A percentile compares a stretch with the other conserved stretches of the same genome.
Evolutionary conservation across 2,113 vertebrate species (phyloP).

Genomic region (Colistium nudipinnis): DNA sequence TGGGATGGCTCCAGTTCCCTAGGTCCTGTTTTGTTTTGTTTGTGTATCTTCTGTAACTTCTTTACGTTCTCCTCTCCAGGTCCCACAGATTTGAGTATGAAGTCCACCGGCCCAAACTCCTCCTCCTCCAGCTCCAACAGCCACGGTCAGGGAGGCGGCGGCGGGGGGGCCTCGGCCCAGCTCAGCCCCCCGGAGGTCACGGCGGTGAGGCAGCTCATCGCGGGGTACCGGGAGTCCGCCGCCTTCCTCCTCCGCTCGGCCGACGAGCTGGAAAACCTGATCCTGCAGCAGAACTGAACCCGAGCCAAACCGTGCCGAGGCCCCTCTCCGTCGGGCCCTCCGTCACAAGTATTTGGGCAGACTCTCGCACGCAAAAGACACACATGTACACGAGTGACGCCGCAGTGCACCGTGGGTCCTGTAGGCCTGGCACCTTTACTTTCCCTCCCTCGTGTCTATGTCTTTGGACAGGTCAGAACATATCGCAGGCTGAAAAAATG

Average conservation of each 20-base stretch:
- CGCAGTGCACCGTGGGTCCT: constrained; percentile 64
- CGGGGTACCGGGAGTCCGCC: constrained; percentile 96
- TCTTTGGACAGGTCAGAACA: constrained; percentile 56
- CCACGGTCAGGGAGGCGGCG: constrained; percentile 84
- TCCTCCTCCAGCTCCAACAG: constrained; percentile 91
- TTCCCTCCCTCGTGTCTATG: constrained; percentile 48
- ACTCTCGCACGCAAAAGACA: constrained; percentile 61
- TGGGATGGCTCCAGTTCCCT: too few relatives aligned
- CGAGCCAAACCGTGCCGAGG: constrained; percentile 46
- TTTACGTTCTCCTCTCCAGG: constrained; percentile 76
- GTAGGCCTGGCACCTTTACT: constrained; percentile 61
- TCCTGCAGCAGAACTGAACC: constrained; percentile 99
- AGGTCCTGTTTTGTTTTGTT: too few relatives aligned
- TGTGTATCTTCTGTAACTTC: neutral
- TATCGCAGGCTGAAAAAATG: constrained; percentile 65
- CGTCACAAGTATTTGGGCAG: constrained; percentile 50
- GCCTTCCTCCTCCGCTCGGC: constrained; percentile 97
- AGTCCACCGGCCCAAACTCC: constrained; percentile 91
- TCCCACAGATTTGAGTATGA: constrained; percentile 99
- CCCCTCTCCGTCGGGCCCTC: constrained; percentile 41
- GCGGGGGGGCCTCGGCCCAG: constrained; percentile 92
- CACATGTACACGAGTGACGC: constrained; percentile 56
- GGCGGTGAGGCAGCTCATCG: constrained; percentile 96
- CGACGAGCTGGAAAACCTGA: constrained; percentile 99
- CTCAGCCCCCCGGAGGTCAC: constrained; percentile 96